Conservation (phyloP, 2,797 vertebrate genomes). For the Xenentodon cancila region DNA sequence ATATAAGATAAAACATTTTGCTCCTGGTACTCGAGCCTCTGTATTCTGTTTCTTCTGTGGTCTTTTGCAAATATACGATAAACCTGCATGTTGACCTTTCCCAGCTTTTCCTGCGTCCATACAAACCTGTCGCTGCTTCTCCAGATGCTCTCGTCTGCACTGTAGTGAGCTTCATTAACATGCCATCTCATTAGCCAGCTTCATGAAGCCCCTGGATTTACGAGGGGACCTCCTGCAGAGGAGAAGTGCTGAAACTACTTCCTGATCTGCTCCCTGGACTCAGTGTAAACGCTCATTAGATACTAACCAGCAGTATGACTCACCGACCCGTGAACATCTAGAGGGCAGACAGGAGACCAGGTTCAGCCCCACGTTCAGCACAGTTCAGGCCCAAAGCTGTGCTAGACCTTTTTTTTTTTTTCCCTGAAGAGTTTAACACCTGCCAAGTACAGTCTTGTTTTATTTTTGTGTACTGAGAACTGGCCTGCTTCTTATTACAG, state of each 20-base stretch:
- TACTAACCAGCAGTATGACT: slow-evolving; percentile 39
- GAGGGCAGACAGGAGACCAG: slow-evolving; percentile 20
- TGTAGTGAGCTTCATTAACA: slow-evolving; percentile 41
- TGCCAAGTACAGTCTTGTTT: slow-evolving; percentile 34
- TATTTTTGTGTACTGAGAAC: slow-evolving; percentile 11
- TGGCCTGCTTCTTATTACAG: too few relatives aligned
- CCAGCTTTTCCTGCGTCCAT: too few relatives aligned
- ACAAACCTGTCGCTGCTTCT: not conserved
- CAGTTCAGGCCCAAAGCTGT: slow-evolving; percentile 26
- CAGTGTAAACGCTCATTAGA: slow-evolving; percentile 33
- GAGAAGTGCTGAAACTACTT: slow-evolving; percentile 38
- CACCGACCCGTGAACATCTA: not conserved
- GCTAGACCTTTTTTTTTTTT: not conserved
- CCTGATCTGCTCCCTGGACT: slow-evolving; percentile 45
- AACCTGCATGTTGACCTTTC: too few relatives aligned
- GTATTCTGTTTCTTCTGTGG: too few relatives aligned
- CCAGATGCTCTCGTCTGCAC: slow-evolving; percentile 18
- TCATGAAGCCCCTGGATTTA: slow-evolving; percentile 66
- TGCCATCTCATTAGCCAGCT: slow-evolving; percentile 56
- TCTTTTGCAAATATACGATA: too few relatives aligned
- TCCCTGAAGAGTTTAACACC: slow-evolving; percentile 15
- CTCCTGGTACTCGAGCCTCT: not conserved
- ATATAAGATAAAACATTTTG: not conserved
- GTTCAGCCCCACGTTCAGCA: slow-evolving; percentile 13
- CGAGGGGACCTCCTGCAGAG: slow-evolving; percentile 51